Evolutionary conservation across 2,113 vertebrate genomes (phyloP), one percentile per base, ranked within the genome.

Genomic region (Dasypus novemcinctus): DNA sequence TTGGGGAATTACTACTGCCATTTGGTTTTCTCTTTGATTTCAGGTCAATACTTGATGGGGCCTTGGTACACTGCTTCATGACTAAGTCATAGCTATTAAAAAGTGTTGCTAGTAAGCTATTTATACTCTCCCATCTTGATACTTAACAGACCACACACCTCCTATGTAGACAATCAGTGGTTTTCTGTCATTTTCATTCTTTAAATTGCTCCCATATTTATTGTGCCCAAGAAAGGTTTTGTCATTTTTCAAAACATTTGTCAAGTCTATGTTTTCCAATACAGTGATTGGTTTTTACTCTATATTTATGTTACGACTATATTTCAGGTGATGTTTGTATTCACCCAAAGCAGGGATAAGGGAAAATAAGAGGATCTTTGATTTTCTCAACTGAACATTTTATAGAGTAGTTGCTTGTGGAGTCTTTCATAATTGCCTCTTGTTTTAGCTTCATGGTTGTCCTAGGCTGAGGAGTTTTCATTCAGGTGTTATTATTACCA

Each of bases 251-350:
- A 75, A 38, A 63, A 11, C 7, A 21, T 27, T 13, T 27, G 25
- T 15, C 23, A 17, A 7, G 12, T 90, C 5, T 49, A 4, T 31
- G 6, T 18, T 74, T 85, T 59, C 10, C 2, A 72, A 36, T n/a
- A 3, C 1, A n/a, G 0, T 6, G 7, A 2, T 43, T 2, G 14
- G 14, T 74, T 12, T 20, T 61, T 46, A 14, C 5, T 57, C n/a
- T 69, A 18, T 2, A 10, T 23, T 74, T 63, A 38, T 27, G 6
- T 31, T 76, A 63, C 27, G 15, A n/a, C 1, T 38, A 46, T 15
- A 80, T 36, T 75, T 76, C 21, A 54, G 79, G 41, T 61, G 8
- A 75, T 5, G 23, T 80, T 61, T 36, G 7, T 7, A 29, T 31
- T 8, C 7, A 59, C 41, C 4, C 21, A 31, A 82, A 14, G 5